phyloP scores from a whole-genome alignment of 2,113 vertebrate species.

The Fulmarus glacialis region DNA sequence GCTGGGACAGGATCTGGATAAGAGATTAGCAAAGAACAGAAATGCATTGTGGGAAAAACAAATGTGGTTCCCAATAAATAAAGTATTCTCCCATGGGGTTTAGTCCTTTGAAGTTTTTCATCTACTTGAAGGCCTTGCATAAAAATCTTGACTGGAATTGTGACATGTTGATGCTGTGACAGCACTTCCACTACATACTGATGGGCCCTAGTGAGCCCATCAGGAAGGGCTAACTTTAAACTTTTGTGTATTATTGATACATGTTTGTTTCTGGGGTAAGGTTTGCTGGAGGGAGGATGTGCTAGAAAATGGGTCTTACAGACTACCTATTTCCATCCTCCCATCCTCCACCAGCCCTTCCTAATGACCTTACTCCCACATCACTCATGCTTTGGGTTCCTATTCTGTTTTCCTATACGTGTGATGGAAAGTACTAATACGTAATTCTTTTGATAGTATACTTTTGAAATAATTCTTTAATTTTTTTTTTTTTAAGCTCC shows the following conservation, averaged over 20 bases:
- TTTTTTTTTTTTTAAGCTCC: slow-evolving; percentile 79
- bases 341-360: neutral
- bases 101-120: neutral
- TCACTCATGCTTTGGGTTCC: neutral
- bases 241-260: accelerated
- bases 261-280: neutral
- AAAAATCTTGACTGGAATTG: neutral
- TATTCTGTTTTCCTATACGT: accelerated
- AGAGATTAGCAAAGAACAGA: neutral
- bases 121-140: neutral
- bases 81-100: neutral
- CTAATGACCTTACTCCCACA: neutral
- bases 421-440: neutral
- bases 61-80: neutral
- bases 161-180: neutral
- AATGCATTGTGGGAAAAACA: neutral
- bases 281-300: neutral
- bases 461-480: slow-evolving; percentile 16
- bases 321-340: neutral
- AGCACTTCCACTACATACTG: neutral
- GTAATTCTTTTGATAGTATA: neutral
- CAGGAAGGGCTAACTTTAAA: neutral
- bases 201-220: neutral
- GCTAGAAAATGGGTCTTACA: neutral
- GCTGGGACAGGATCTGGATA: neutral